A percentile compares a stretch with the other conserved stretches of the same genome.
phyloP scores from a whole-genome alignment of 2,113 vertebrate species.

The Trogon melanurus region DNA sequence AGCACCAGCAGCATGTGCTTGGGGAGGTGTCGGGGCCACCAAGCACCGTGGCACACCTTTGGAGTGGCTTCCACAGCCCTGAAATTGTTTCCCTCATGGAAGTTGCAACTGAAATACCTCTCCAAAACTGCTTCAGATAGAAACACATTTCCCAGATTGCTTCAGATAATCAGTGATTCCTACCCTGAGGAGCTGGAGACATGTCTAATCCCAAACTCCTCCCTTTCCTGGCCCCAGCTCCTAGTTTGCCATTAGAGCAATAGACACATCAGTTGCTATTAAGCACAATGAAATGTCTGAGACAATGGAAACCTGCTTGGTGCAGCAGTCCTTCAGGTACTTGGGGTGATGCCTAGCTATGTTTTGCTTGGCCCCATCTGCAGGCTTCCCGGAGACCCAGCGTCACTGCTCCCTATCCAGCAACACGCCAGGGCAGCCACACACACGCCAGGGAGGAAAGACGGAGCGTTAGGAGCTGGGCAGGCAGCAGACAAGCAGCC shows the following conservation, averaged over 20 bases:
- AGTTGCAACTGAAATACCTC: not conserved
- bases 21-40: fast-evolving
- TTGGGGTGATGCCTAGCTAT: not conserved
- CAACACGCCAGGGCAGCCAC: not conserved
- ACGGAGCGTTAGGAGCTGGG: not conserved
- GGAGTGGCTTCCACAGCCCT: not conserved
- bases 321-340: not conserved
- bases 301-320: not conserved
- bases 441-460: not conserved
- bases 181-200: not conserved
- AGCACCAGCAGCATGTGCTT: fast-evolving
- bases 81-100: fast-evolving
- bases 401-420: not conserved
- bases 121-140: not conserved
- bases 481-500: not conserved
- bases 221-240: not conserved
- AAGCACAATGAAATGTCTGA: conserved; percentile 5
- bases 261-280: not conserved
- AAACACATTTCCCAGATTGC: not conserved
- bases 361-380: not conserved
- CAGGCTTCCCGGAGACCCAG: not conserved
- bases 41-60: not conserved
- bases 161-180: not conserved
- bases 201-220: not conserved
- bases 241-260: fast-evolving